Percentiles rank a stretch among this genome's conserved stretches.
These are phyloP conservation scores for Cardiocondyla obscurior DNA, from an alignment of 1,140 invertebrate species.

Conservation along the genomic window DNA sequence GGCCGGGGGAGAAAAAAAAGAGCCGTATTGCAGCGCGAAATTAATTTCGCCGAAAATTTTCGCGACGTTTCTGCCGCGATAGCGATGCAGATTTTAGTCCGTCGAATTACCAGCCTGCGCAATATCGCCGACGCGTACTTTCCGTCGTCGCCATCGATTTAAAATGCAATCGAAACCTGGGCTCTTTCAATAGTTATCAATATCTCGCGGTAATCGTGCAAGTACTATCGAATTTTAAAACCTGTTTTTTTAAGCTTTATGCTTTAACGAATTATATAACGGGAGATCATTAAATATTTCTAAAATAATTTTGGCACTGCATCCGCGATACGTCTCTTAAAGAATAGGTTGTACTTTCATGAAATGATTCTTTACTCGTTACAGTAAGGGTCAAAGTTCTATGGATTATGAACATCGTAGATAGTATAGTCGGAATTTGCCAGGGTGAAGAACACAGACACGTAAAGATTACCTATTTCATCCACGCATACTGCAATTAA, in stretches of 20 bases:
- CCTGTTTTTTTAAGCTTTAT: background rate
- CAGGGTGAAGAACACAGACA: slow-evolving; percentile 68
- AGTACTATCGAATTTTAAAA: background rate
- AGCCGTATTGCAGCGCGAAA: slow-evolving; percentile 17
- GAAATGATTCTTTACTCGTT: slow-evolving; percentile 5
- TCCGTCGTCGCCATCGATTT: background rate
- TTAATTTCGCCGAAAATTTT: slow-evolving; percentile 13
- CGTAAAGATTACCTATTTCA: slow-evolving; percentile 79
- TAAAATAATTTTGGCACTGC: background rate
- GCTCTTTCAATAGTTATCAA: background rate
- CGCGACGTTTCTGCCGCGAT: background rate
- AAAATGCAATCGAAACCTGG: background rate
- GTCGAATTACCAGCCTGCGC: background rate
- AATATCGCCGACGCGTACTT: background rate
- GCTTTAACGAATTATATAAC: too few species aligned
- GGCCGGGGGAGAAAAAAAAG: slow-evolving; percentile 8
- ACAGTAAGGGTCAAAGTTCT: slow-evolving; percentile 30
- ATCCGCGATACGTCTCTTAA: slow-evolving; percentile 1
- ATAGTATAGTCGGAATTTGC: slow-evolving; percentile 9
- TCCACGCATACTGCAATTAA: slow-evolving; percentile 80
- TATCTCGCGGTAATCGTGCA: background rate
- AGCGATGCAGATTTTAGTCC: background rate
- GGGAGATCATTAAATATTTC: background rate
- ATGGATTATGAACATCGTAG: slow-evolving; percentile 8
- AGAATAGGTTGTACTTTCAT: slow-evolving; percentile 28